Base-by-base conservation (phyloP, 2,113 vertebrate species). In the Peromyscus maniculatus region DNA sequence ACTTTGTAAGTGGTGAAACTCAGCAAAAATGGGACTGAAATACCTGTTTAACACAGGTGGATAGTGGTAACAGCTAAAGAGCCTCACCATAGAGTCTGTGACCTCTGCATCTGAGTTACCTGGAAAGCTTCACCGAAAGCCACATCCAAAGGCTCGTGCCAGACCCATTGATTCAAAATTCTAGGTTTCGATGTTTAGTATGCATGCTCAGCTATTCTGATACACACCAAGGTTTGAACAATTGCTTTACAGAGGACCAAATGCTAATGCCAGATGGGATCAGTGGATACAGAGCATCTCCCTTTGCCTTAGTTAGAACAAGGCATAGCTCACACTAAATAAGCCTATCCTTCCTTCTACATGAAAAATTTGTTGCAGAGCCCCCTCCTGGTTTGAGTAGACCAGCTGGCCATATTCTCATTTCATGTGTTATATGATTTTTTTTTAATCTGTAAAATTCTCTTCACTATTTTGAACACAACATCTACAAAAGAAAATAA, bases 401-500 rank as follows among this genome's bases (percentile, higher is more conserved):
- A 75, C 12, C 4, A 64, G 13, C 52, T 92, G 79, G 28, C 13
- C 26, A 36, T 86, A 69, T 92, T 93, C 64, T 64, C 4, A 64
- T 80, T 88, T 74, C 19, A 26, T 4, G 16, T 82, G 22, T 33
- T 78, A 19, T 28, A 72, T 83, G 12, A n/a, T 86, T 89, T 86
- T 92, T 96, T 52, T 52, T 52, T 52, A 55, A 28, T 92, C 11
- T 19, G 72, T 22, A 21, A 24, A 75, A 2, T 78, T 93, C 26
- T 93, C n/a, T 15, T 82, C 69, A 59, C 52, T 57, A 49, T 96
- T 8, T 89, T 92, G 88, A 93, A 74, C 7, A 57, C 11, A 94
- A 5, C 15, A 89, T 52, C 7, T 77, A 71, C 24, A 93, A 59
- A 62, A 67, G 24, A 89, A 66, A 91, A 2, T 21, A 59, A 74